Percentiles rank a stretch among this genome's conserved stretches.
phyloP scores from a whole-genome alignment of 1,140 invertebrate genomes.

The Zelostemma sp. region DNA sequence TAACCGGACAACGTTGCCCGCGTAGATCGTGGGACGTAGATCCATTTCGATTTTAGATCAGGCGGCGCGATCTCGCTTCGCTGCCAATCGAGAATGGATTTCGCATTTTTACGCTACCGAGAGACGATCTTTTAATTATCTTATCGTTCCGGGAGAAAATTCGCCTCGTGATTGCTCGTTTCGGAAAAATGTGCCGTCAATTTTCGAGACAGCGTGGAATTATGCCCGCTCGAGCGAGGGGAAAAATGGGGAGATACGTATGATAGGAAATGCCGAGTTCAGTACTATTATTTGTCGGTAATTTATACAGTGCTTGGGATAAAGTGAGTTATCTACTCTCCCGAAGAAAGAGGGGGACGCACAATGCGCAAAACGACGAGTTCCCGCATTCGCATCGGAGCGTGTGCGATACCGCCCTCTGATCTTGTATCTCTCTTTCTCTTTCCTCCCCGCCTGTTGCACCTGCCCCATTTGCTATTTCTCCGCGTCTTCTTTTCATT shows the following conservation, averaged over 20 bases:
- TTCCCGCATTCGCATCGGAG: conserved; percentile 43
- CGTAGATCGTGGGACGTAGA: conserved; percentile 52
- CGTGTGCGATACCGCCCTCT: conserved; percentile 54
- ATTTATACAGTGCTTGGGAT: conserved; percentile 55
- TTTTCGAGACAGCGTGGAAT: conserved; percentile 8
- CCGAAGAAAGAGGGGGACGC: conserved; percentile 15
- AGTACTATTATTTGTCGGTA: conserved; percentile 57
- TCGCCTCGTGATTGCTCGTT: conserved; percentile 11
- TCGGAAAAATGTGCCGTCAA: conserved; percentile 1
- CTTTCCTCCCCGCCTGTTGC: conserved; percentile 15
- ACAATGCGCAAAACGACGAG: conserved; percentile 55
- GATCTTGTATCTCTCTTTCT: conserved; percentile 37
- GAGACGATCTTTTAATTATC: conserved; percentile 42
- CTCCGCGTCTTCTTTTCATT: conserved; percentile 22
- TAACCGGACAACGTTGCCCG: conserved; percentile 50
- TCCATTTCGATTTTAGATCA: conserved; percentile 60
- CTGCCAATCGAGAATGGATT: conserved; percentile 46
- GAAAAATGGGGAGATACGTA: conserved; percentile 28
- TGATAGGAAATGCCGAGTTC: no score
- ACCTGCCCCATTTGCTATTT: conserved; percentile 27
- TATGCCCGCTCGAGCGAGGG: no score
- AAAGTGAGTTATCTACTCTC: conserved; percentile 60
- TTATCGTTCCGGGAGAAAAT: no score
- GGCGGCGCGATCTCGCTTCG: conserved; percentile 38
- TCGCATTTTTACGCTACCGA: conserved; percentile 28